Evolutionary conservation across 1,140 invertebrate species (phyloP).

Genomic region (Drosophila nannoptera): DNA sequence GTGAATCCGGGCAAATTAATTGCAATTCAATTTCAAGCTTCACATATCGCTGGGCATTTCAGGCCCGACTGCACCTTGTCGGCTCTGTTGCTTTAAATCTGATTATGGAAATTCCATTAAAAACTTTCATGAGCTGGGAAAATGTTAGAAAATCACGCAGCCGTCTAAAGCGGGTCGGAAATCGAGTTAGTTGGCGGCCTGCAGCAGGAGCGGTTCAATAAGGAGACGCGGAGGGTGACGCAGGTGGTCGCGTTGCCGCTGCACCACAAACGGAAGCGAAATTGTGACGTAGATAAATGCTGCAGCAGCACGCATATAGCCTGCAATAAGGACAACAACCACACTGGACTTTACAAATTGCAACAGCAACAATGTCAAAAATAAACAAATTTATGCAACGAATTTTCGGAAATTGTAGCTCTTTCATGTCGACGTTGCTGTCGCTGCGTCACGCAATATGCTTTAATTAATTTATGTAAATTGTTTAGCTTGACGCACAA

Average conservation of each 20-base stretch:
- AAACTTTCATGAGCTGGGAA: constrained; percentile 48
- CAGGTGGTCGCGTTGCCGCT: constrained; percentile 16
- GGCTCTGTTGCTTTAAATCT: constrained; percentile 45
- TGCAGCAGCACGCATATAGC: constrained; percentile 58
- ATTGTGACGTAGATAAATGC: constrained; percentile 69
- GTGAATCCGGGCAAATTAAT: background rate
- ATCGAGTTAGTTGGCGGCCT: constrained; percentile 46
- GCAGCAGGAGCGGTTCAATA: constrained; percentile 18
- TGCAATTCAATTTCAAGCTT: constrained; percentile 6
- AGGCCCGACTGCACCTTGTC: background rate
- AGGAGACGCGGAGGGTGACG: no score
- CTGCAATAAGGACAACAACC: constrained; percentile 30
- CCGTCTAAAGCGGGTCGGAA: constrained; percentile 30
- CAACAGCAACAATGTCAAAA: constrained; percentile 18
- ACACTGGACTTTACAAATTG: constrained; percentile 25
- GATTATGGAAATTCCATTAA: constrained; percentile 70
- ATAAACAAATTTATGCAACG: constrained; percentile 41
- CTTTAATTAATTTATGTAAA: constrained; percentile 48
- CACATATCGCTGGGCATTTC: background rate
- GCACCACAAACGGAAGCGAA: constrained; percentile 51
- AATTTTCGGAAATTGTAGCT: constrained; percentile 7
- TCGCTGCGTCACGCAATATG: constrained; percentile 22
- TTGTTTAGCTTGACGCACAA: constrained; percentile 25
- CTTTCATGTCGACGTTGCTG: constrained; percentile 3
- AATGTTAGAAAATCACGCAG: constrained; percentile 68